Conservation (phyloP, 2,113 vertebrate species). For the Strix uralensis region DNA sequence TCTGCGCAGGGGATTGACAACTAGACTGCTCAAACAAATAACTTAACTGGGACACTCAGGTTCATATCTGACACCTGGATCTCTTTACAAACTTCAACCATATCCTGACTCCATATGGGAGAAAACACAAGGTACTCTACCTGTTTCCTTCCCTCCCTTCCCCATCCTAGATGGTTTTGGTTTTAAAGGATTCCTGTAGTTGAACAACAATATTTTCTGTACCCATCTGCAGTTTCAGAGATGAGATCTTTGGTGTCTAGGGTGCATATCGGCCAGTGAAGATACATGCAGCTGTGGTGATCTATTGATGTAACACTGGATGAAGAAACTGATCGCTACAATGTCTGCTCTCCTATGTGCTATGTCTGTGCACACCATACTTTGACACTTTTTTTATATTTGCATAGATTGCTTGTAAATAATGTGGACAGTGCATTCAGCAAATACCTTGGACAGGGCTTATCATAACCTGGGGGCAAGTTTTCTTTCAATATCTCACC, state of each 20-base stretch:
- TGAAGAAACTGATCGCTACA: neutral
- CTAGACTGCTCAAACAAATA: neutral
- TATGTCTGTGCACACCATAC: neutral
- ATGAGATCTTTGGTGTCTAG: neutral
- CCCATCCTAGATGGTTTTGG: neutral
- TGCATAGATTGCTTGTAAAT: neutral
- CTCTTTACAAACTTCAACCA: neutral
- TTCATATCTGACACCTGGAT: neutral
- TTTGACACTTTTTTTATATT: neutral
- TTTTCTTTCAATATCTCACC: neutral
- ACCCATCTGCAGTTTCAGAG: neutral
- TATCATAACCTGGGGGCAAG: neutral
- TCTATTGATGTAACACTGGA: neutral
- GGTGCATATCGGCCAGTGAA: neutral
- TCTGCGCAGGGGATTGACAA: neutral
- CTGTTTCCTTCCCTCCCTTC: neutral
- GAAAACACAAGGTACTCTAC: neutral
- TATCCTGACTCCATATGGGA: neutral
- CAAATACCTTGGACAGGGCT: neutral
- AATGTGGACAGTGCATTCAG: neutral
- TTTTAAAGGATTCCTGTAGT: neutral
- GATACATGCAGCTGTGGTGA: neutral
- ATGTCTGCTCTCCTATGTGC: neutral
- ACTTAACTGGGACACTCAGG: neutral
- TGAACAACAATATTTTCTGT: neutral